Base-by-base conservation (phyloP, 2,797 vertebrate genomes). In the Melanotaenia pygmaea region DNA sequence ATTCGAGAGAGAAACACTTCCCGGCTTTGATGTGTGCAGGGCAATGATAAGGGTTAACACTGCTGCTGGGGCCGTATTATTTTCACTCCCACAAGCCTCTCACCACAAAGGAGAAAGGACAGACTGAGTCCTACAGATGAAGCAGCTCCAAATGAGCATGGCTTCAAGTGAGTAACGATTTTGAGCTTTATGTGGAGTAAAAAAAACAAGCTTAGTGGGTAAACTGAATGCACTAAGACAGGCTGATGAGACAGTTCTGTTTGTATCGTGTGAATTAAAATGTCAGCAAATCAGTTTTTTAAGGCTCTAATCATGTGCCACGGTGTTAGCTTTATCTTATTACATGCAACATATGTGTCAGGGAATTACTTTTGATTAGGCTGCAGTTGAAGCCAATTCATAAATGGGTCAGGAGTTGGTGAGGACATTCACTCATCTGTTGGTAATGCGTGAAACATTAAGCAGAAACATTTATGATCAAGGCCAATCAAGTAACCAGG, bases 11-110 rank as follows among this genome's bases (percentile, higher is more conserved):
- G 65, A 63, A 58, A 24, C 34, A 53, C 28, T 8, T 56, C 35
- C 58, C 37, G 6, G 38, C 58, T 47, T 56, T 35, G 43, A 16
- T 18, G 32, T 65, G 28, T 34, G 50, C 64, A 24, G 63, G 45
- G 35, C 24, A 16, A 1, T 51, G 54, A 8, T 51, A 67, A 58
- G 20, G 59, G 64, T 67, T 63, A 28, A 43, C 10, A 45, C 64
- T 58, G 45, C 10, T 57, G 22, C 58, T 63, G 43, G 54, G 40
- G 1, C 59, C 26, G 20, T 0, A 0, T 51, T 59, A 64, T 50
- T 63, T 69, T 64, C 60, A 32, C 59, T 51, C 40, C 51, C 53
- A 32, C 51, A 9, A 32, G 40, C 51, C 30, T 66, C 35, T 45
- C 60, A 47, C 28, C 20, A 45, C 24, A 35, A 59, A 65, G 10